A percentile compares a stretch with the other conserved stretches of the same genome.
These are phyloP conservation scores for Megaustenia siamemsis DNA, from an alignment of 2,888 invertebrate genomes.

Conservation along the genomic window DNA sequence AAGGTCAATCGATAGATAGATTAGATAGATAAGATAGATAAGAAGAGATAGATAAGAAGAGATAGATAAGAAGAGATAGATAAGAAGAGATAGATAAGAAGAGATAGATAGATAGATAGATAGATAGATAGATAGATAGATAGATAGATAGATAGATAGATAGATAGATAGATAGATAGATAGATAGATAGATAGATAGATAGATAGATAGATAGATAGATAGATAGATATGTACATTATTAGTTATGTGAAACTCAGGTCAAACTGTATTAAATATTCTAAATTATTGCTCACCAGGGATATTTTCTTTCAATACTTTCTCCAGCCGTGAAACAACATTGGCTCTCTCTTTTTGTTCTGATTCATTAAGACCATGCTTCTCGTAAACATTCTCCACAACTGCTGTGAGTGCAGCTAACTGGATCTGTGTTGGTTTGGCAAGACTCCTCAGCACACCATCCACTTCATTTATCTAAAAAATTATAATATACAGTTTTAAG, in stretches of 20 bases:
- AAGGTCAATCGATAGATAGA: no score
- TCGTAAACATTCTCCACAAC: constrained; percentile 68
- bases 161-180: constrained; percentile 27
- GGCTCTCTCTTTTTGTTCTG: constrained; percentile 68
- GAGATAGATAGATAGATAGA: constrained; percentile 9
- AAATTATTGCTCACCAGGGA: constrained; percentile 67
- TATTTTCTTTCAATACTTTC: constrained; percentile 58
- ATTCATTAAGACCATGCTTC: constrained; percentile 71
- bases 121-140: constrained; percentile 9
- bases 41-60: no score
- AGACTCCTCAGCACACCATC: constrained; percentile 72
- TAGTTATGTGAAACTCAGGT: no score
- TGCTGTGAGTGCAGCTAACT: constrained; percentile 71
- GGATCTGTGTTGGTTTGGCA: constrained; percentile 72
- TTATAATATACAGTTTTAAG: no score
- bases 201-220: no score
- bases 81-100: no score
- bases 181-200: constrained; percentile 24
- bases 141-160: constrained; percentile 12
- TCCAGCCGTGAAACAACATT: constrained; percentile 68
- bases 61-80: no score
- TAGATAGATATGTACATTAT: no score
- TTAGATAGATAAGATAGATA: no score
- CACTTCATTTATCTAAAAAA: constrained; percentile 67
- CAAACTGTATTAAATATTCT: no score